Evolutionary conservation across 2,888 invertebrate genomes (phyloP), one percentile per base, ranked within the genome.

Genomic region (Macrophya alboannulata): DNA sequence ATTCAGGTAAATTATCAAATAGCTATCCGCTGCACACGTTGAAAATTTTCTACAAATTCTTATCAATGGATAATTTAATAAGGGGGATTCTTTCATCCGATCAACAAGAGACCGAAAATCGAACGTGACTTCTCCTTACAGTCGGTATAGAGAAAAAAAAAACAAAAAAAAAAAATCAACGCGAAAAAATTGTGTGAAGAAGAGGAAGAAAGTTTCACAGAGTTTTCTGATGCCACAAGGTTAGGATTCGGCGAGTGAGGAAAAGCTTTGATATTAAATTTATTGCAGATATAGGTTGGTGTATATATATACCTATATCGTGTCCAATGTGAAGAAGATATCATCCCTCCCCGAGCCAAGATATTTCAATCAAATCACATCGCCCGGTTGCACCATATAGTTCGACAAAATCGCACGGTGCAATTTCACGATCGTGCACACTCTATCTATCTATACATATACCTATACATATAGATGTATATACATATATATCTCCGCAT

Each of bases 341-440:
- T 86, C 84, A 79, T 86, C 86, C 87, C 86, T 77, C 85, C 72
- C 71, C 65, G 84, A 84, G 86, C 87, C 87, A 86, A 88, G 87
- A 88, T 88, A 88, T 87, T 87, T 87, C 88, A 88, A 87, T 87
- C 86, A 87, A 85, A 87, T 87, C 88, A 85, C 84, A 84, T 79
- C 71, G 31, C 37, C 55, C 55, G 8, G 77, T 17, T 77, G 37
- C 77, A 77, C 77, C 31, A 12, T 0, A 72, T 77, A 31, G 51
- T 37, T 31, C 77, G 77, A 77, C 77, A 77, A 77, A 51, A 77
- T 77, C 55, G 25, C 55, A 51, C 77, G 31, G 15, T 31, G 31
- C 77, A 77, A 77, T 77, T 77, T 55, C 77, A 31, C 77, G 15
- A 31, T 51, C 25, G 31, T 37, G 25, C 1, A 71, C n/a, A n/a